Evolutionary conservation across 1,140 invertebrate species (phyloP), one percentile per base, ranked within the genome.

Genomic region (Drosophila ohnishii): DNA sequence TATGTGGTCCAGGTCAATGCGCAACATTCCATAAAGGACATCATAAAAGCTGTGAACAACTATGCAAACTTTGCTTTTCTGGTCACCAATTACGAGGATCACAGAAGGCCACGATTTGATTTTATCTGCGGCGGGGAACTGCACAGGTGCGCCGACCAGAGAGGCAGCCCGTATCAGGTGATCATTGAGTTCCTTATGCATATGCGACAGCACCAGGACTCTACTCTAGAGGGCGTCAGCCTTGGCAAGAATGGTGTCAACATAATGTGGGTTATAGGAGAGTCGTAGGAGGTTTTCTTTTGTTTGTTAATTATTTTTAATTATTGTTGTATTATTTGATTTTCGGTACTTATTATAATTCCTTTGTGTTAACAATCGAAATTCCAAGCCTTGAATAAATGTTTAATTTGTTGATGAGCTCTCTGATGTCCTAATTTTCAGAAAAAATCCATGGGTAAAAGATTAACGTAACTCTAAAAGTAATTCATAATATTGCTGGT

Each of bases 121-220:
- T 16, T 90, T 13, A 55, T 55, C 5, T 55, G 90, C 58, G 91
- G 90, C 1, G 80, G 80, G 4, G 75, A 90, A 58, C 61, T 92
- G 56, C 87, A 92, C 53, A 86, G 78, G 34, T 91, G 86, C 48
- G 65, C 59, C 59, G 91, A 96, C 94, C 96, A 96, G 47, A 93
- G 96, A 51, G 96, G 96, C 91, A 97, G 97, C 91, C 92, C 97
- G 53, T 96, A 97, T 78, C 95, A 97, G 78, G 95, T 95, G 6
- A 92, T 97, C 5, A 90, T 97, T 42, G 92, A 97, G 45, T 97
- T 97, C 90, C 90, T 97, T 1, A 94, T 96, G 87, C 94, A 95
- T 66, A 94, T 97, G 34, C 96, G 95, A 60, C 93, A 93, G 2
- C 94, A 95, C 80, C 94, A 96, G 80, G 94, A 96, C 81, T 95